Conservation (phyloP, 2,113 vertebrate genomes). For the rat (Rattus norvegicus) region DNA sequence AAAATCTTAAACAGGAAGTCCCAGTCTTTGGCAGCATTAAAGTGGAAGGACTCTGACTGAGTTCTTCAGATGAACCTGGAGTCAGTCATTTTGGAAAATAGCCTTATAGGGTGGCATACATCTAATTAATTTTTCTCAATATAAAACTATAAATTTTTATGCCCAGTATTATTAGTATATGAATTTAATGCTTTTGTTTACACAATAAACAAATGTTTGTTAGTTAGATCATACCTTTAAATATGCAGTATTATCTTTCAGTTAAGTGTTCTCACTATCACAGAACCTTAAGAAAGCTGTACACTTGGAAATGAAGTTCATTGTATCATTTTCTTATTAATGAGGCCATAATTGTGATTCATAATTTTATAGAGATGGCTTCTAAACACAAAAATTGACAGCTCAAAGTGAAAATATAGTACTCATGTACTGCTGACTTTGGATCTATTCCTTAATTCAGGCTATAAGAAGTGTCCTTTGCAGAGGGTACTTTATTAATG, state of each 20-base stretch:
- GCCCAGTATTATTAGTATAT: constrained; percentile 35
- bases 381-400: constrained; percentile 31
- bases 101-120: not conserved
- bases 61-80: not conserved
- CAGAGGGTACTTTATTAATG: not conserved
- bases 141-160: constrained; percentile 62
- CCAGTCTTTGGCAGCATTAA: constrained; percentile 75
- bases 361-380: constrained; percentile 25
- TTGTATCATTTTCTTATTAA: not conserved
- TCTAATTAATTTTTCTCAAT: constrained; percentile 48
- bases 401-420: constrained; percentile 48
- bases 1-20: constrained; percentile 54
- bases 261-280: constrained; percentile 28
- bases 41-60: constrained; percentile 35
- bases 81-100: constrained; percentile 53
- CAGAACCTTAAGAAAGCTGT: constrained; percentile 49
- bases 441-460: constrained; percentile 34
- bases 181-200: constrained; percentile 53
- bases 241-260: constrained; percentile 11
- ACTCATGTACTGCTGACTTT: not conserved
- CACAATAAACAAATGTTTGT: constrained; percentile 31
- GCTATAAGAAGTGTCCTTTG: constrained; percentile 6
- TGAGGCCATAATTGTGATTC: constrained; percentile 16
- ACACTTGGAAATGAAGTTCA: constrained; percentile 5
- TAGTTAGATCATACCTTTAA: constrained; percentile 32